Evolutionary conservation across 2,113 vertebrate genomes (phyloP), one percentile per base, ranked within the genome.

Genomic region (Mus pahari): DNA sequence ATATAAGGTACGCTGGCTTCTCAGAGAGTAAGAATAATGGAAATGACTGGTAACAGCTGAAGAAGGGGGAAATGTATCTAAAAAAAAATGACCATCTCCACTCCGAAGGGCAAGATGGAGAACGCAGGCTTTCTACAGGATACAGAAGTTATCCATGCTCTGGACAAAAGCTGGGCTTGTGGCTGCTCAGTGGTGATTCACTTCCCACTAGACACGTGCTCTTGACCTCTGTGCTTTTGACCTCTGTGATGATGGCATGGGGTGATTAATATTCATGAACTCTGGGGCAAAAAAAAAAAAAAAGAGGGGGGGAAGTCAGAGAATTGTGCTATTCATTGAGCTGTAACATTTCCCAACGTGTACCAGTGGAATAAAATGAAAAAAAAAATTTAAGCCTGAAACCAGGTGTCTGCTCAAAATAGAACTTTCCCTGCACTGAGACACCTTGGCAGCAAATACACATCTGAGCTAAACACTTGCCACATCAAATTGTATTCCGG

Each of bases 291-390:
- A 48, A 92, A 48, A 48, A 48, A 48, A 48, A 48, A 48, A 48
- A 48, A 48, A 48, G 7, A 60, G 9, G 48, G 48, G n/a, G 45
- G 83, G 88, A 93, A 83, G 53, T 26, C 33, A 68, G 74, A 60
- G 55, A 84, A 70, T 55, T 16, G 70, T 11, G 42, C 31, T 90
- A 9, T 31, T 92, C 91, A 90, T 53, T 92, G 91, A 96, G 89
- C 89, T 83, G 90, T 92, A 95, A 94, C 91, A 70, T 90, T 90
- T 95, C 70, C 88, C 68, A 62, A 92, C 73, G 84, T 93, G 93
- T 93, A 58, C 9, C 22, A 19, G 62, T 78, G 12, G 64, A 79
- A 87, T 83, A 93, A 90, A 95, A 36, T 36, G 33, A 68, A 68
- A 68, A 68, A 68, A 68, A 68, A 42, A 20, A 2, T 6, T 68